Evolutionary conservation across 35 echinoderm and acorn worm genomes (phyloP).

Genomic region (Apostichopus parvimensis): DNA sequence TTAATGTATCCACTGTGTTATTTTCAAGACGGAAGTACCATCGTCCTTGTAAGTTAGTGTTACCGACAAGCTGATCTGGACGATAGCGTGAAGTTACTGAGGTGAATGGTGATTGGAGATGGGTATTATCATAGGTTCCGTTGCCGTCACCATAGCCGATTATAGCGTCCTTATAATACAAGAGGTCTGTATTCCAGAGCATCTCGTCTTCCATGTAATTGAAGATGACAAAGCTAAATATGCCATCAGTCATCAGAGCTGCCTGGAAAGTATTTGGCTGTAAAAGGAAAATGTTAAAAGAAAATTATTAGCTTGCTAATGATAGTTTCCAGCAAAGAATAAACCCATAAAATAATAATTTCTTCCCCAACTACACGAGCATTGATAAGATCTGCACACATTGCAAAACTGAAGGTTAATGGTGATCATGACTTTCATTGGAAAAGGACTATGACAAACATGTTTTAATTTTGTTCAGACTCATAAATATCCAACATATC

Average conservation of each 20-base stretch:
- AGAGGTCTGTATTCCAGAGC: conserved; percentile 56
- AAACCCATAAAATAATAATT: too few relatives aligned
- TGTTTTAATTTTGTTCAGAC: too few relatives aligned
- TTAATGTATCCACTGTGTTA: conserved; percentile 47
- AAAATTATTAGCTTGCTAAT: too few relatives aligned
- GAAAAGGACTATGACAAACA: too few relatives aligned
- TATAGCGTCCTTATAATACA: conserved; percentile 57
- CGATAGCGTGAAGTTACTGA: conserved; percentile 34
- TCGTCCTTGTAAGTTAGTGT: conserved; percentile 49
- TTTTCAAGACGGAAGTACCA: conserved; percentile 69
- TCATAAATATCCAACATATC: too few relatives aligned
- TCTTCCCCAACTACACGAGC: too few relatives aligned
- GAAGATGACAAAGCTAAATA: conserved; percentile 46
- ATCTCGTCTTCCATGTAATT: conserved; percentile 67
- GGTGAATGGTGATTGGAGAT: conserved; percentile 24
- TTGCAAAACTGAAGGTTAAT: too few relatives aligned
- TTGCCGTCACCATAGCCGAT: conserved; percentile 53
- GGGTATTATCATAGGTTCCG: conserved; percentile 25
- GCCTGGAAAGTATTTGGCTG: conserved; percentile 72
- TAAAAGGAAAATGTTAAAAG: too few relatives aligned
- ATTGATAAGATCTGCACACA: too few relatives aligned
- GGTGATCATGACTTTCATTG: too few relatives aligned
- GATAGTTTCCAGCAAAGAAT: too few relatives aligned
- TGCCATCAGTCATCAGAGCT: conserved; percentile 61
- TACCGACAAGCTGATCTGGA: conserved; percentile 57